phyloP scores from a whole-genome alignment of 2,797 vertebrate genomes.

The Danionella dracula region DNA sequence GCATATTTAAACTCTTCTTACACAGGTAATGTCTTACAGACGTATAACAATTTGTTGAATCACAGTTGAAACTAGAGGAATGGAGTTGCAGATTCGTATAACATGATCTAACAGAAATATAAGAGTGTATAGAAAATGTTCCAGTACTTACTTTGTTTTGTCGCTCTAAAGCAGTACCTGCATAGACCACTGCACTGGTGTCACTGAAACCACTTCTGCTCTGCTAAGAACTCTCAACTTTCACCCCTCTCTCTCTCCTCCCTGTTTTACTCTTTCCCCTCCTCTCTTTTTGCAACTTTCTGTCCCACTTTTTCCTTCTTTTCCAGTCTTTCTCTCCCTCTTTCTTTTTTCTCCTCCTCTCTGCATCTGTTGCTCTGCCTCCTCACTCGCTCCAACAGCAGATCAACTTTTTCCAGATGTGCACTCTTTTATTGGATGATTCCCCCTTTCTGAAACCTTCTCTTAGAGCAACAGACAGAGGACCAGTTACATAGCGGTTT shows the following conservation, averaged over 20 bases:
- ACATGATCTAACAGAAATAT: too few relatives aligned
- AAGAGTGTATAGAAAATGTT: too few relatives aligned
- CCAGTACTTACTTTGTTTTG: constrained; percentile 17
- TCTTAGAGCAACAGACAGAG: neutral
- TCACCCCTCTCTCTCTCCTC: neutral
- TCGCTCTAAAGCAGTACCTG: too few relatives aligned
- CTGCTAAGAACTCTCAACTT: neutral
- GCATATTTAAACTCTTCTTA: too few relatives aligned
- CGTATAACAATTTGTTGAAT: too few relatives aligned
- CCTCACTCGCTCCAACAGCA: constrained; percentile 16
- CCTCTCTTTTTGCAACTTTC: constrained; percentile 12
- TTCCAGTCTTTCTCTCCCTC: constrained; percentile 1
- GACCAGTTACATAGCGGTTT: too few relatives aligned
- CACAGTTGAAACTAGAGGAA: too few relatives aligned
- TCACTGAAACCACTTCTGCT: too few relatives aligned
- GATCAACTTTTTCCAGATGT: constrained; percentile 8
- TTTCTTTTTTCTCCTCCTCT: neutral
- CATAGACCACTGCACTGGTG: too few relatives aligned
- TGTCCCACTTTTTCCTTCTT: neutral
- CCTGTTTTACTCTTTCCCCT: constrained; percentile 36
- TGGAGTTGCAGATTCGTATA: too few relatives aligned
- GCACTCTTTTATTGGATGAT: neutral
- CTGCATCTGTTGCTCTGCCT: neutral
- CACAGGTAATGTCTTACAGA: too few relatives aligned
- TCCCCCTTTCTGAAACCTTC: neutral